Conservation (phyloP, 2,113 vertebrate species). For the Ellobius talpinus region DNA sequence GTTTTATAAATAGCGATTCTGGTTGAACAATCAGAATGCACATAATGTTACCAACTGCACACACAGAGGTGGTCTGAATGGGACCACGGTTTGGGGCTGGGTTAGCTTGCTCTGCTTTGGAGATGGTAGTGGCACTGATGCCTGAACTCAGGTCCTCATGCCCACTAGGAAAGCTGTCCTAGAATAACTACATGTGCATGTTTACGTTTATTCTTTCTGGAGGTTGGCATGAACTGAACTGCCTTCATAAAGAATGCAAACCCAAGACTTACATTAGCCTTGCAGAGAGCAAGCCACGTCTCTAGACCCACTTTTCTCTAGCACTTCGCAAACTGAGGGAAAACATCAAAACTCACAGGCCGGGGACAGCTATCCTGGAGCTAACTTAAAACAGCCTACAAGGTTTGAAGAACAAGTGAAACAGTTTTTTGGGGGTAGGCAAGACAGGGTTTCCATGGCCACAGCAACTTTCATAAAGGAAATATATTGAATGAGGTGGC, state of each 20-base stretch:
- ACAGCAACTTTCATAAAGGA: background rate
- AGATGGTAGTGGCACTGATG: background rate
- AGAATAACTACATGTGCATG: conserved; percentile 7
- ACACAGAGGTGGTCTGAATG: background rate
- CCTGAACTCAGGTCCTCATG: background rate
- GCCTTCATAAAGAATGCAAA: conserved; percentile 21
- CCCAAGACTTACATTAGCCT: background rate
- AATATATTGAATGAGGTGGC: background rate
- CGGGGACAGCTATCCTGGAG: background rate
- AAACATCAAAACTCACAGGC: background rate
- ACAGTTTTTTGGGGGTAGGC: background rate
- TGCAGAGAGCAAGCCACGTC: background rate
- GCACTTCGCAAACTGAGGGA: background rate
- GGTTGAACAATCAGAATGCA: background rate
- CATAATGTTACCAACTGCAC: background rate
- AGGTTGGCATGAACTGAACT: background rate
- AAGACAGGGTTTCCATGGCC: background rate
- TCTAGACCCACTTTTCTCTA: background rate
- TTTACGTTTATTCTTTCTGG: background rate
- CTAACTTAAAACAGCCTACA: background rate
- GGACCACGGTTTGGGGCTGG: background rate
- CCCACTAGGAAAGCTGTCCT: background rate
- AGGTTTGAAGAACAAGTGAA: background rate
- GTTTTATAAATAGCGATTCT: background rate
- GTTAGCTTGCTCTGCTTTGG: background rate